These are phyloP conservation scores for Drosophila albomicans DNA, from an alignment of 1,140 invertebrate species.

Conservation along the genomic window DNA sequence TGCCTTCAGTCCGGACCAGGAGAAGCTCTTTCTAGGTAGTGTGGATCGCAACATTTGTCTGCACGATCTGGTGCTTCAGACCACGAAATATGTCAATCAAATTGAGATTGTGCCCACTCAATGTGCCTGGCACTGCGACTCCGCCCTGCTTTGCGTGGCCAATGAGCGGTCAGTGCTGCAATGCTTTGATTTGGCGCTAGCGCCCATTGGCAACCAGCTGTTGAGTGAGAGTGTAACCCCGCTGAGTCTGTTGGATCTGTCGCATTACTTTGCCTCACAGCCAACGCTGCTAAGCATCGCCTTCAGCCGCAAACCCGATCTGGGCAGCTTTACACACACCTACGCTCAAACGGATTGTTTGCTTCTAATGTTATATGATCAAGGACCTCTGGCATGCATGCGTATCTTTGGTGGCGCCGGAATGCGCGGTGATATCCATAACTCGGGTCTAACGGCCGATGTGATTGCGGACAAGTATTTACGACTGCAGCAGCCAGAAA, in stretches of 20 bases:
- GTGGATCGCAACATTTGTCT: conserved; percentile 91
- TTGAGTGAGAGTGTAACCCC: conserved; percentile 89
- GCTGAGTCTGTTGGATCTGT: conserved; percentile 88
- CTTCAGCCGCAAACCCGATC: conserved; percentile 87
- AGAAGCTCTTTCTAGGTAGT: conserved; percentile 90
- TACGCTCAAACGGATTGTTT: conserved; percentile 86
- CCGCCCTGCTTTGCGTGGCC: conserved; percentile 88
- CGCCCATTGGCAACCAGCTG: conserved; percentile 89
- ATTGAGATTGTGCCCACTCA: conserved; percentile 89
- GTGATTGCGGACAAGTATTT: conserved; percentile 89
- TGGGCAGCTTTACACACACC: conserved; percentile 84
- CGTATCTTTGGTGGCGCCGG: conserved; percentile 76
- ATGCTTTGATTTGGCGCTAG: conserved; percentile 91
- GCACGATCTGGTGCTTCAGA: conserved; percentile 88
- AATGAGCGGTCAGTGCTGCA: conserved; percentile 91
- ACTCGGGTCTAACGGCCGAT: conserved; percentile 86
- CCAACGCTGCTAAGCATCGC: conserved; percentile 86
- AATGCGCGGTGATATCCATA: conserved; percentile 80
- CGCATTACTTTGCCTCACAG: conserved; percentile 89
- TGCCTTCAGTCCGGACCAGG: conserved; percentile 89
- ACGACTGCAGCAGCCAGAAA: conserved; percentile 87
- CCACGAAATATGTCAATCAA: conserved; percentile 86
- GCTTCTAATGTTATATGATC: conserved; percentile 87
- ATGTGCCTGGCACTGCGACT: conserved; percentile 90
- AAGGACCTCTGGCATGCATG: conserved; percentile 86